These are phyloP conservation scores for Tortrix viridana DNA, from an alignment of 2,888 invertebrate species.

Conservation along the genomic window DNA sequence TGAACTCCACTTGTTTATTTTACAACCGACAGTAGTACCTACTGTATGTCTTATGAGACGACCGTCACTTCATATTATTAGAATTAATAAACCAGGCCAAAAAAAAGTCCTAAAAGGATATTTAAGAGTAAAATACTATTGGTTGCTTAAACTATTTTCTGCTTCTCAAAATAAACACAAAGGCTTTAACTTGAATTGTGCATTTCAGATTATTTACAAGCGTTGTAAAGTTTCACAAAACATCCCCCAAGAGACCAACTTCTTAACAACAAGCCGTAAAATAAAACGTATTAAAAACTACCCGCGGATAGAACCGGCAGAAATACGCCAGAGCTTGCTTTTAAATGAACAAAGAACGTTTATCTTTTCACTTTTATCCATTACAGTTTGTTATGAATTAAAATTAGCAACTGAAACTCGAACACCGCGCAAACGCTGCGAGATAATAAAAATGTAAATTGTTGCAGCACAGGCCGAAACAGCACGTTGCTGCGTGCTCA, in stretches of 20 bases:
- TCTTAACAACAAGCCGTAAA: background rate
- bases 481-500: slow-evolving; percentile 40
- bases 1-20: too few species aligned
- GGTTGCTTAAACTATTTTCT: too few species aligned
- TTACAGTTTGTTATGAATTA: slow-evolving; percentile 33
- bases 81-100: too few species aligned
- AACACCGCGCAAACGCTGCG: slow-evolving; percentile 22
- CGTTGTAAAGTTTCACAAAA: background rate
- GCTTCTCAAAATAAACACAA: too few species aligned
- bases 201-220: background rate
- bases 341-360: slow-evolving; percentile 4
- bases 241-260: background rate
- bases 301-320: background rate
- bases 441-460: slow-evolving; percentile 64
- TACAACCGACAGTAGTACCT: too few species aligned
- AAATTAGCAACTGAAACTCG: slow-evolving; percentile 31
- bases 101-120: too few species aligned
- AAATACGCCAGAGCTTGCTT: background rate
- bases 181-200: too few species aligned
- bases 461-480: slow-evolving; percentile 52
- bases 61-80: too few species aligned
- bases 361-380: slow-evolving; percentile 28
- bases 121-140: too few species aligned
- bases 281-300: background rate
- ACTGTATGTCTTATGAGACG: too few species aligned